Evolutionary conservation across 2,797 vertebrate species (phyloP).

Genomic region (Rhynchonycteris naso): DNA sequence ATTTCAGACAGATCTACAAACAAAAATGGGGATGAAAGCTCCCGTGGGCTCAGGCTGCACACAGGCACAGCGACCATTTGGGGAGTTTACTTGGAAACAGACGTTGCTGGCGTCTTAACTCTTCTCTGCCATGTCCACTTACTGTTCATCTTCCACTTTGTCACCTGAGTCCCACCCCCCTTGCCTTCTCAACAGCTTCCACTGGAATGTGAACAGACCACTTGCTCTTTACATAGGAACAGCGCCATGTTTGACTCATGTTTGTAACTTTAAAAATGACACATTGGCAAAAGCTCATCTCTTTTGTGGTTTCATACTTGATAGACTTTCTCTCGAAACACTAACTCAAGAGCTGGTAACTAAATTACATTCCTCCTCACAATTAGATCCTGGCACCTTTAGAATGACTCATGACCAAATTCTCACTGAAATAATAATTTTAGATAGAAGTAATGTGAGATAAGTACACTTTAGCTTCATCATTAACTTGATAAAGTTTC

Average conservation of each 20-base stretch:
- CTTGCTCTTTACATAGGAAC: background rate
- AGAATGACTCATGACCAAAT: background rate
- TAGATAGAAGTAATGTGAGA: background rate
- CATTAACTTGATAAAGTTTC: background rate
- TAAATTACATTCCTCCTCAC: background rate
- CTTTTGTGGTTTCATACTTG: slow-evolving; percentile 80
- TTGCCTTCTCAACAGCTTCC: background rate
- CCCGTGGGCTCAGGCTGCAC: fast-evolving
- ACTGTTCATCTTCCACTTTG: background rate
- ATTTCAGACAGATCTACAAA: slow-evolving; percentile 41
- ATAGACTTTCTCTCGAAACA: slow-evolving; percentile 71
- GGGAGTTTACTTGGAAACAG: background rate
- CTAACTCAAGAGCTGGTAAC: background rate
- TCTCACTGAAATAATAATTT: background rate
- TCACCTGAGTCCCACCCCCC: background rate
- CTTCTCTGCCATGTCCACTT: background rate
- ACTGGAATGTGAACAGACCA: background rate
- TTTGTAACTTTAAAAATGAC: slow-evolving; percentile 33
- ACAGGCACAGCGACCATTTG: background rate
- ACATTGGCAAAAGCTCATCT: slow-evolving; percentile 64
- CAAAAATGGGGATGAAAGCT: background rate
- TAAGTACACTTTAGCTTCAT: background rate
- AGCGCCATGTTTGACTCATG: background rate
- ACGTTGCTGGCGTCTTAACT: fast-evolving
- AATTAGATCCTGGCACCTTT: slow-evolving; percentile 1